phyloP scores from a whole-genome alignment of 2,113 vertebrate genomes.

The Chaetops frenatus region DNA sequence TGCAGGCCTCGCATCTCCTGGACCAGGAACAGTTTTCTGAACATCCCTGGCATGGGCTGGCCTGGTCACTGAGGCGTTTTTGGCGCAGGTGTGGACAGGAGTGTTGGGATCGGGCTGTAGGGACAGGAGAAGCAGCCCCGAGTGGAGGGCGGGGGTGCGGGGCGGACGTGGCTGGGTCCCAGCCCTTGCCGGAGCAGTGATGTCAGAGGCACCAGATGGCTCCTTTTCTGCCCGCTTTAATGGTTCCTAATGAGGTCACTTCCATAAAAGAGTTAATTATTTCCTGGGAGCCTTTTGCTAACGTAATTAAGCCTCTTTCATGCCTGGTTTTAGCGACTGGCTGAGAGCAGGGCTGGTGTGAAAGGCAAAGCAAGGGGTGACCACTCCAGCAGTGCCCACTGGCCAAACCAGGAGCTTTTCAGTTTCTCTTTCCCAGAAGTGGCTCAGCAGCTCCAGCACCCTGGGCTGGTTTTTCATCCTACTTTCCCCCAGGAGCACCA shows the following conservation, averaged over 20 bases:
- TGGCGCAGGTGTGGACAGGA: accelerated
- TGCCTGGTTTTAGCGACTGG: neutral
- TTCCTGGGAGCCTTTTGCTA: slow-evolving; percentile 50
- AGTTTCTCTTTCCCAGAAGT: neutral
- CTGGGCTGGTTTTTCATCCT: neutral
- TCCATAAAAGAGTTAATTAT: slow-evolving; percentile 39
- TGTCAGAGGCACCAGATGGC: slow-evolving; percentile 44
- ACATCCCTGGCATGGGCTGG: neutral
- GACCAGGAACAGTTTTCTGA: accelerated
- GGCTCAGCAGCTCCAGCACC: neutral
- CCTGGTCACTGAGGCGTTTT: neutral
- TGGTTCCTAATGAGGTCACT: slow-evolving; percentile 36
- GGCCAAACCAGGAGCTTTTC: neutral
- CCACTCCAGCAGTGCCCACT: neutral
- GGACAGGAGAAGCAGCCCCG: accelerated
- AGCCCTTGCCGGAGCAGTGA: neutral
- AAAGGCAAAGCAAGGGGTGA: neutral
- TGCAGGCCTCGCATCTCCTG: accelerated
- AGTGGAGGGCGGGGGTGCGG: neutral
- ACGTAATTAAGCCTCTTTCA: neutral
- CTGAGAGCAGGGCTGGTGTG: neutral
- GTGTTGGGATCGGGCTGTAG: neutral
- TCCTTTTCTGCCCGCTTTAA: neutral
- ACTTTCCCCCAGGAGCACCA: accelerated
- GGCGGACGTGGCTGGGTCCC: neutral